Percentiles rank a stretch among this genome's conserved stretches.
These are phyloP conservation scores for Trimorus sp. DNA, from an alignment of 2,888 invertebrate species.

Conservation along the genomic window DNA sequence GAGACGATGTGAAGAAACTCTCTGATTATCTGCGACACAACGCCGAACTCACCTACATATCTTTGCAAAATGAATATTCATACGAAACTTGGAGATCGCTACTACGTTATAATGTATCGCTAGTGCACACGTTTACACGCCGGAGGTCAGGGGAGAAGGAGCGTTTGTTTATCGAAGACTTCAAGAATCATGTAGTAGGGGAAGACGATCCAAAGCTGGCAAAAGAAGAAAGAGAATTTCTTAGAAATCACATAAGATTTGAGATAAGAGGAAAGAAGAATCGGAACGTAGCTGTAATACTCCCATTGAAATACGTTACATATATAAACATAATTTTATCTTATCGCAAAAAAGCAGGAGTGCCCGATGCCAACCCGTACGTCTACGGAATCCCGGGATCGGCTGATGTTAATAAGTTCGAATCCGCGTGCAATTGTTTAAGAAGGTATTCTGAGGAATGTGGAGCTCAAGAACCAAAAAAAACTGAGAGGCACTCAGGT, in stretches of 20 bases:
- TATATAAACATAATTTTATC: conserved; percentile 14
- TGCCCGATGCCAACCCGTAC: conserved; percentile 9
- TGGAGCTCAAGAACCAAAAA: not conserved
- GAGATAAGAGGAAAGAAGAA: conserved; percentile 35
- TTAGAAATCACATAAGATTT: conserved; percentile 4
- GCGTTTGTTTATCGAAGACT: conserved; percentile 18
- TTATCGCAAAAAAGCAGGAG: not conserved
- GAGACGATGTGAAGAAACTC: conserved; percentile 20
- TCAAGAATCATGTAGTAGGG: conserved; percentile 1
- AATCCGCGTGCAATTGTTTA: not conserved
- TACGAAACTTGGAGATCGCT: not conserved
- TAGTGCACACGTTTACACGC: conserved; percentile 12
- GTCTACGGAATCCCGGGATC: conserved; percentile 11
- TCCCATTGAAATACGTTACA: not conserved
- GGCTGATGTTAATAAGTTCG: not conserved
- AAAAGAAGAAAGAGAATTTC: not conserved
- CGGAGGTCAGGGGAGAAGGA: conserved; percentile 21
- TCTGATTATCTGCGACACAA: not conserved
- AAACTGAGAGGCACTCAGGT: conserved; percentile 6
- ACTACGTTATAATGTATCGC: conserved; percentile 2
- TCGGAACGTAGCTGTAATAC: conserved; percentile 14
- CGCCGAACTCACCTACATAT: not conserved
- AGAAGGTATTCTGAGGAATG: not conserved
- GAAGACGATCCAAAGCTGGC: not conserved
- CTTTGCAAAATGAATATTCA: not conserved